Percentiles rank a stretch among this genome's conserved stretches.
These are phyloP conservation scores for Pan troglodytes DNA, from an alignment of 2,113 vertebrate species.

Conservation along the genomic window NHGRI_mPanTro3-v2.1_pri NC_072407.2:105074001-105074500, in stretches of 20 bases:
- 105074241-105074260: not conserved
- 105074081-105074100: not conserved
- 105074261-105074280: not conserved
- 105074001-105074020: not conserved
- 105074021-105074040: not conserved
- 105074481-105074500: not conserved
- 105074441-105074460: not conserved
- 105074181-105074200: not conserved
- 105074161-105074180: not conserved
- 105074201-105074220: not conserved
- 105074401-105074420: not conserved
- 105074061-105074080: not conserved
- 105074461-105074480: not conserved
- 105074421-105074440: not conserved
- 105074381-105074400: not conserved
- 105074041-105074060: not conserved
- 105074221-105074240: not conserved
- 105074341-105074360: not conserved
- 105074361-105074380: not conserved
- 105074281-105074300: not conserved
- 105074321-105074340: not conserved
- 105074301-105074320: not conserved
- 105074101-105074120: not conserved
- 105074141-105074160: not conserved
- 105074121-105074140: not conserved